A percentile compares a stretch with the other conserved stretches of the same genome.
Evolutionary conservation across 2,888 invertebrate genomes (phyloP).

Genomic region (Drymonia ruficornis): DNA sequence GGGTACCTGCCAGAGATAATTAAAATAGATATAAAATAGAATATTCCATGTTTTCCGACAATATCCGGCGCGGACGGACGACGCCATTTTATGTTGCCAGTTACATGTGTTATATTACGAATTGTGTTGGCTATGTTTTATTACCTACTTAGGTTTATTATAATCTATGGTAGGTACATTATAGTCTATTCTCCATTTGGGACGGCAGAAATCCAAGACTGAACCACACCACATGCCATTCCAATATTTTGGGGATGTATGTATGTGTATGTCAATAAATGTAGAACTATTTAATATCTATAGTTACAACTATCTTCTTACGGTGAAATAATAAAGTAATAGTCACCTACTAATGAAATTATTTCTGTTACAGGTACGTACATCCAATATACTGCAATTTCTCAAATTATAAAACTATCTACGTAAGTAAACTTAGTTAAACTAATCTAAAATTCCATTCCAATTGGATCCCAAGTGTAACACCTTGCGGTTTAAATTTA

Average conservation of each 20-base stretch:
- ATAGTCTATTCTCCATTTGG: too few species aligned
- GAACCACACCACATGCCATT: too few species aligned
- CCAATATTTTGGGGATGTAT: too few species aligned
- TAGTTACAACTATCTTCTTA: too few species aligned
- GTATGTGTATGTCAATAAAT: too few species aligned
- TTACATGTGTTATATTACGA: background rate
- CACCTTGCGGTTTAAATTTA: conserved; percentile 4
- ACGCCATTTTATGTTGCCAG: conserved; percentile 58
- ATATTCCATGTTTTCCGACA: conserved; percentile 69
- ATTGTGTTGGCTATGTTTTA: background rate
- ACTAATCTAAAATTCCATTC: background rate
- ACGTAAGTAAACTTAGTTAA: conserved; percentile 2
- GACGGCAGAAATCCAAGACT: too few species aligned
- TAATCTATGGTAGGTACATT: too few species aligned
- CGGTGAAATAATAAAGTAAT: too few species aligned
- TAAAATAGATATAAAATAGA: conserved; percentile 78
- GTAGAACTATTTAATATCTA: too few species aligned
- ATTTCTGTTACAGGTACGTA: conserved; percentile 38
- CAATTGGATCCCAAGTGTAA: background rate
- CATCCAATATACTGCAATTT: background rate
- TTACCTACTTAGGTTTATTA: too few species aligned
- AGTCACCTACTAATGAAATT: conserved; percentile 1
- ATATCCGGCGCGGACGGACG: conserved; percentile 64
- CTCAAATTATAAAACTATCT: conserved; percentile 4
- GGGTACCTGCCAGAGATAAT: conserved; percentile 71